Base-by-base conservation (phyloP, 2,888 invertebrate species). In the Drosophila paucipuncta region DNA sequence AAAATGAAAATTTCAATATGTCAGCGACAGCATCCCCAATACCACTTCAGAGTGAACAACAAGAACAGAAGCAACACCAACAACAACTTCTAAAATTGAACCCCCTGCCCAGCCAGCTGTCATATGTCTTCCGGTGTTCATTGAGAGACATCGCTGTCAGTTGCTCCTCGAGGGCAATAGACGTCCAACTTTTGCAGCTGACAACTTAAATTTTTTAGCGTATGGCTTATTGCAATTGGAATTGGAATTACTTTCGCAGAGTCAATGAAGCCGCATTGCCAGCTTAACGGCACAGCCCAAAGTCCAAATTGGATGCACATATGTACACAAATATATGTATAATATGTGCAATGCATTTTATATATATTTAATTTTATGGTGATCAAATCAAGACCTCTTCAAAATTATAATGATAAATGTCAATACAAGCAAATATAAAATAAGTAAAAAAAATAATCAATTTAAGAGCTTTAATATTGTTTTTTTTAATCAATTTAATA, bases 1-100 rank as follows among this genome's bases (percentile, higher is more conserved):
- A 67, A 89, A 89, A 88, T 82, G 78, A 65, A 81, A 89, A 79
- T 86, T 89, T 82, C 83, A 87, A 89, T 79, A 79, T 89, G 90
- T 85, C 85, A 87, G 68, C 76, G 70, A 76, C 86, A 86, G 69
- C 72, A 71, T 72, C 58, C 52, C 57, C 73, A 31, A 61, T 52
- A 41, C 53, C 57, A 58, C 47, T 52, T 25, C 39, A 52, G 11
- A 18, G n/a, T 33, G 53, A 53, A 41, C 53, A 37, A 37, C 25
- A 30, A 31, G 9, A 31, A 18, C 28, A 52, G 47, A 47, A 22
- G 30, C 50, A 54, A 64, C 57, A 47, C 22, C 55, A 61, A 47
- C 18, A 66, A 60, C 57, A 79, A 55, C 70, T 53, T 61, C 39
- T 70, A 64, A 58, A 47, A 59, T 70, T 31, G 54, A 49, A 53